Base-by-base conservation (phyloP, 2,888 invertebrate species). In the Pilophorus perplexus region DNA sequence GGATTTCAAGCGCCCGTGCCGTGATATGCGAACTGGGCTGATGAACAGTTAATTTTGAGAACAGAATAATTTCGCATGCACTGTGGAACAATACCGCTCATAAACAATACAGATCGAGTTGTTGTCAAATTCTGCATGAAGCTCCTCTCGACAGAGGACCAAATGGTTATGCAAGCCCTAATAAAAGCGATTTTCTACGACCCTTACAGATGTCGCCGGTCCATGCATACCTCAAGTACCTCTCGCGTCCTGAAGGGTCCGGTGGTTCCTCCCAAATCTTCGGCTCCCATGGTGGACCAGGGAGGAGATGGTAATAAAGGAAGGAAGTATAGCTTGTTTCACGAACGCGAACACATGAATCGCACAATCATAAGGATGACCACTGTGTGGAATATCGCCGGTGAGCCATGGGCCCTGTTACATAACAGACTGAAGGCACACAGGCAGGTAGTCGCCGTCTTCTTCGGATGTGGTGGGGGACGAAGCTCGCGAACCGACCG, bases 331-430 rank as follows among this genome's bases (percentile, higher is more conserved):
- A 6, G 10, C 6, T 22, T 46, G 6, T 3, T n/a, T 5, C 28
- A 2, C 28, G 3, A n/a, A 18, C 27, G 10, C n/a, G 18, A 10
- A 28, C 52, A 52, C 52, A 52, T 28, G 8, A 52, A 38, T 18
- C 37, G 37, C 55, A 55, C 20, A 38, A 37, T 38, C 38, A 38
- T 55, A 38, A 55, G 22, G 20, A 38, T 55, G 38, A 38, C 52
- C 52, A 52, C 52, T 28, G 27, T 27, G 4, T 28, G 5, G 27
- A 52, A n/a, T 12, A 28, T 20, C 46, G 62, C 46, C 62, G 62
- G 62, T 62, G 48, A 62, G 62, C 62, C 62, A 62, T 62, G 48
- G 62, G 62, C 62, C 28, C 46, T 44, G 62, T 62, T 62, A 62
- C 46, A 28, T 62, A 62, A 62, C 62, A 62, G 62, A 62, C 62